Evolutionary conservation across 2,797 vertebrate species (phyloP).

Genomic region (Danio albolineatus): DNA sequence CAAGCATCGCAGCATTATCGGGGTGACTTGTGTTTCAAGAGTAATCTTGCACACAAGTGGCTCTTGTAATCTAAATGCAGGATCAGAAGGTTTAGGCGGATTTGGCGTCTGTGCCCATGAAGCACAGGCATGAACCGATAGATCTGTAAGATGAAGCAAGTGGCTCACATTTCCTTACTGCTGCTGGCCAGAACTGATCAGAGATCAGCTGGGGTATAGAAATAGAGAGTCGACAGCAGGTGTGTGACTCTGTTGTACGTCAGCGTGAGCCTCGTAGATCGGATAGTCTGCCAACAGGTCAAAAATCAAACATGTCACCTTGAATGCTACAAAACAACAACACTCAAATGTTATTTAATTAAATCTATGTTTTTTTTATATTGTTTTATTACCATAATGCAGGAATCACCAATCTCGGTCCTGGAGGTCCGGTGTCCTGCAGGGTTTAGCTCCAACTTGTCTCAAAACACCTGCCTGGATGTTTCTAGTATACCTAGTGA

Average conservation of each 20-base stretch:
- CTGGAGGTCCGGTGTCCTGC: no score
- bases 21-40: conserved; percentile 62
- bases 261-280: conserved; percentile 27
- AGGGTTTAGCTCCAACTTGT: no score
- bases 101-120: conserved; percentile 64
- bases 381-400: neutral
- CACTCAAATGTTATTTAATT: conserved; percentile 11
- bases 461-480: no score
- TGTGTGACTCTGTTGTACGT: conserved; percentile 52
- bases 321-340: conserved; percentile 19
- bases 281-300: conserved; percentile 43
- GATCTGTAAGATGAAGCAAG: conserved; percentile 27
- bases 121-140: conserved; percentile 1
- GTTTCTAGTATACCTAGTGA: no score
- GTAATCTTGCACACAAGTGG: conserved; percentile 75
- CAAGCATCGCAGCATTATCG: conserved; percentile 8
- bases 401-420: no score
- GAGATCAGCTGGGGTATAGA: conserved; percentile 11
- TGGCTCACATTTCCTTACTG: conserved; percentile 40
- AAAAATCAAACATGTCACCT: conserved; percentile 17
- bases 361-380: conserved; percentile 2
- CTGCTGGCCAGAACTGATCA: conserved; percentile 43
- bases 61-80: conserved; percentile 76
- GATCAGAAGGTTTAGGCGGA: conserved; percentile 77
- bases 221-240: conserved; percentile 47